Evolutionary conservation across 2,113 vertebrate genomes (phyloP), one percentile per base, ranked within the genome.

Genomic region (Aegithalos caudatus): DNA sequence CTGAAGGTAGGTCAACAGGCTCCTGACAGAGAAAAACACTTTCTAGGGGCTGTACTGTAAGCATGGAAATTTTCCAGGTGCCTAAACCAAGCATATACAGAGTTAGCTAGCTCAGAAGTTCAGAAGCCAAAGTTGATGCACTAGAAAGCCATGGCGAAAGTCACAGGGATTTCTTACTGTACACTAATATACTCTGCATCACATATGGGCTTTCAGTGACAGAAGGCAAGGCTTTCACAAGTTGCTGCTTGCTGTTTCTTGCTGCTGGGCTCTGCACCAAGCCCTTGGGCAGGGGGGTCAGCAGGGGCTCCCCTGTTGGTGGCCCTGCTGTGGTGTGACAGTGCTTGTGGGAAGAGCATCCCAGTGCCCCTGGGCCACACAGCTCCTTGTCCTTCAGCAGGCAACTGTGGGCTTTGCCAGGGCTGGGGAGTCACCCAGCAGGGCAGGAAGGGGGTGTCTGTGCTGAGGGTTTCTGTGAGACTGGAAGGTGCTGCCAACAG

Each of bases 281-380:
- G 44, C 22, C 18, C 38, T n/a, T 40, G 45, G 53, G 33, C 51
- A 73, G 18, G 8, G 14, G 13, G 19, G 12, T 64, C 0, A 0
- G 62, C 48, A 44, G n/a, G 50, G 25, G 58, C 37, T 61, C 58
- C 58, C 58, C 2, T 61, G 58, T 19, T 40, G 37, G 37, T 61
- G 57, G 24, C 24, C 58, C 58, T 40, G 58, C 37, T 61, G 11
- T 40, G 58, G 17, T 61, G 37, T 61, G 37, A 40, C 25, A 10
- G 37, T 20, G 37, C 37, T 61, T 15, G 13, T 38, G 58, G 37
- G 58, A 40, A 40, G 58, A 50, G 28, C 14, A 14, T 56, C 8
- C 20, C 73, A 62, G 38, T 25, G 23, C 22, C 20, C 11, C 0
- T 0, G 44, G 37, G 14, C 27, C 10, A 2, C 12, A 15, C 10